phyloP scores from a whole-genome alignment of 2,113 vertebrate species.

The Aspiorhynchus laticeps region DNA sequence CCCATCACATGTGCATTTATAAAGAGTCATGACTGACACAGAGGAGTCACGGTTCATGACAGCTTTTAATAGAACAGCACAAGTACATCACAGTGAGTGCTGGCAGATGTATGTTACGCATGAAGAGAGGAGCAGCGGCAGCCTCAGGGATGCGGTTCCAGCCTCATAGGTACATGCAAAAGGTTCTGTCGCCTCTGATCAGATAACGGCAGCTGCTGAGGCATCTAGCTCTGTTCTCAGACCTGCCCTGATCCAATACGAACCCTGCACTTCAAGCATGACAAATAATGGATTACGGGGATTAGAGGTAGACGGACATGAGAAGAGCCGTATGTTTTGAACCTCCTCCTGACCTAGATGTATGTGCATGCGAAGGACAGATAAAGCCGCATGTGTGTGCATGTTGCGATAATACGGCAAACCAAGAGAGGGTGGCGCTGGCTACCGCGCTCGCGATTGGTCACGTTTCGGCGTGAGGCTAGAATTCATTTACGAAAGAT shows the following conservation, averaged over 20 bases:
- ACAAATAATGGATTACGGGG: constrained; percentile 68
- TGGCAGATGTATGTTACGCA: constrained; percentile 45
- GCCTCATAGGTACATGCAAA: constrained; percentile 45
- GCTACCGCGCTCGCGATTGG: neutral
- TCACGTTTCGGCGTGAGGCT: constrained; percentile 41
- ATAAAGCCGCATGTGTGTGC: constrained; percentile 50
- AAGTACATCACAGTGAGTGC: constrained; percentile 21
- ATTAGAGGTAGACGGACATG: constrained; percentile 69
- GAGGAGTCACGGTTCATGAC: constrained; percentile 24
- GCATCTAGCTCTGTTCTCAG: constrained; percentile 48
- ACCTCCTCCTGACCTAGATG: constrained; percentile 64
- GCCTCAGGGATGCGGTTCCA: constrained; percentile 54
- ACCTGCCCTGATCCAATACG: constrained; percentile 57
- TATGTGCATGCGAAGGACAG: constrained; percentile 49
- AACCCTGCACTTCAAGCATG: constrained; percentile 56
- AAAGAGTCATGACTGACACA: constrained; percentile 31
- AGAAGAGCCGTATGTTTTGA: constrained; percentile 65
- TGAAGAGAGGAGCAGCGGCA: constrained; percentile 48
- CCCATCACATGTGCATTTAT: constrained; percentile 13
- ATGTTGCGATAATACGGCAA: neutral
- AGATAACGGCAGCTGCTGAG: constrained; percentile 58
- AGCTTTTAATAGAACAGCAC: constrained; percentile 28
- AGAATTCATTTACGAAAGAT: constrained; percentile 72
- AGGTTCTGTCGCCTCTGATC: constrained; percentile 55
- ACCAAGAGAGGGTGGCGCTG: neutral